phyloP scores from a whole-genome alignment of 2,888 invertebrate species.

The Dascillus cervinus region DNA sequence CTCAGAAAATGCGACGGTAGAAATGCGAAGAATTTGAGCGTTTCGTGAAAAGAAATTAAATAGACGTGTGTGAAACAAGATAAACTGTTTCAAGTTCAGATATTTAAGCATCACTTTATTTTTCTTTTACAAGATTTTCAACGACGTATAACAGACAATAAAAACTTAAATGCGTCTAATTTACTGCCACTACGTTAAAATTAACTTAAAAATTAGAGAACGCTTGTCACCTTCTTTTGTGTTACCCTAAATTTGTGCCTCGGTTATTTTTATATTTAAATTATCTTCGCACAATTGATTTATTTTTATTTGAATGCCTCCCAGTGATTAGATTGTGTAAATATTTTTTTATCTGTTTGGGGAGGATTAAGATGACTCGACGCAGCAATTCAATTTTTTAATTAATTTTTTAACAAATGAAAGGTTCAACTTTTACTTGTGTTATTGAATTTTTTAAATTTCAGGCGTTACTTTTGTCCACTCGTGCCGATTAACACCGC shows the following conservation, averaged over 20 bases:
- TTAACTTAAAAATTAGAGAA: slow-evolving; percentile 13
- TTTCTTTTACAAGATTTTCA: slow-evolving; percentile 9
- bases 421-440: no score
- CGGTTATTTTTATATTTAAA: no score
- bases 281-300: no score
- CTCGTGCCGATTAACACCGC: no score
- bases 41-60: slow-evolving; percentile 15
- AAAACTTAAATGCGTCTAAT: slow-evolving; percentile 13
- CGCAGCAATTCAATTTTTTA: no score
- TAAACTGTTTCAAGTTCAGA: slow-evolving; percentile 11
- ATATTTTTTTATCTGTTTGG: no score
- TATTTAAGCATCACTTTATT: slow-evolving; percentile 12
- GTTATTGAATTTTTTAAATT: no score
- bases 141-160: slow-evolving; percentile 14
- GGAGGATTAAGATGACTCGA: no score
- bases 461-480: no score
- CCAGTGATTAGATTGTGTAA: no score
- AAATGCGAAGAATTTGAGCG: slow-evolving; percentile 17
- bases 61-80: slow-evolving; percentile 12
- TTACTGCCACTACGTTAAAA: slow-evolving; percentile 14
- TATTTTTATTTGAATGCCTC: no score
- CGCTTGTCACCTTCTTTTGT: background rate
- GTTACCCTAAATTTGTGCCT: background rate
- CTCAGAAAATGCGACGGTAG: slow-evolving; percentile 17
- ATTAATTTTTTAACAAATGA: no score